Evolutionary conservation across 2,113 vertebrate genomes (phyloP).

Genomic region (Anarhynchus alexandrinus): DNA sequence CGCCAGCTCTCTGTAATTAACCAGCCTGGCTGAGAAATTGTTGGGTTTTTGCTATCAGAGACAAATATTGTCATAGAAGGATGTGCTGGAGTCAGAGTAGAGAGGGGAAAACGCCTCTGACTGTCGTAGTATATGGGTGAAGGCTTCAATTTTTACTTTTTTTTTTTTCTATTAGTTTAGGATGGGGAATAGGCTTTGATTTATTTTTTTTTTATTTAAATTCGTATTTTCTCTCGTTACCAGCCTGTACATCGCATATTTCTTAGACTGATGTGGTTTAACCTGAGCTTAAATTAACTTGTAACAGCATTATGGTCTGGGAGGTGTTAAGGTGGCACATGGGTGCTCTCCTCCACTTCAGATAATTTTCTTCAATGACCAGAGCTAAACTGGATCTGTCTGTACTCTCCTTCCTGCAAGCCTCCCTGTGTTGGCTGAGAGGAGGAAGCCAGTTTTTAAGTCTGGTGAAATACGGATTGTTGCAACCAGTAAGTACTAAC

Average conservation of each 20-base stretch:
- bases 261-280: neutral
- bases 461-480: neutral
- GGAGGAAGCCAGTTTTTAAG: neutral
- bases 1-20: neutral
- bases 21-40: neutral
- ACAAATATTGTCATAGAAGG: neutral
- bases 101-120: neutral
- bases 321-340: neutral
- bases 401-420: neutral
- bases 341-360: neutral
- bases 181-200: neutral
- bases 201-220: no score
- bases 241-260: neutral
- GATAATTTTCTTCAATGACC: neutral
- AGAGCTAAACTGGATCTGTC: neutral
- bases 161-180: neutral
- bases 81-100: neutral
- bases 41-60: neutral
- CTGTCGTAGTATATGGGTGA: neutral
- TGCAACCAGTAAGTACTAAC: neutral
- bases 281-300: neutral
- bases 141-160: neutral
- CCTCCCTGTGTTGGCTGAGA: neutral
- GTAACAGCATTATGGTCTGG: rapidly evolving
- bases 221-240: neutral